A percentile compares a stretch with the other conserved stretches of the same genome.
phyloP scores from a whole-genome alignment of 2,888 invertebrate species.

The Drosophila colorata region DNA sequence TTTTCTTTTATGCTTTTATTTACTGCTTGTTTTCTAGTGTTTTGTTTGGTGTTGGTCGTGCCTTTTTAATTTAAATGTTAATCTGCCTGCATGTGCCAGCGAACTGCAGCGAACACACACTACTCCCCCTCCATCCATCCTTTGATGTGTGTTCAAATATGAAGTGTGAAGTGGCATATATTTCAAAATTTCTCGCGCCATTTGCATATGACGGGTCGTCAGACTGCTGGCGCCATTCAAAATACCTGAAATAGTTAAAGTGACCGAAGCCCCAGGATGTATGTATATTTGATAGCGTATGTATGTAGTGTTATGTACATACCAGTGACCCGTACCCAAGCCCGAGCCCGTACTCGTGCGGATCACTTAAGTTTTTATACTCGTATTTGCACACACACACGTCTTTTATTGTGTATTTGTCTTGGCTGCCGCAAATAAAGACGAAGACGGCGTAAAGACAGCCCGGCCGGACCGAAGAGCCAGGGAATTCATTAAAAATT shows the following conservation, averaged over 20 bases:
- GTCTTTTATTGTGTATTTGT: conserved; percentile 77
- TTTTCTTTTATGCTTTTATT: neutral
- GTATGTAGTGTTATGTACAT: neutral
- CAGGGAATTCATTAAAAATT: conserved; percentile 83
- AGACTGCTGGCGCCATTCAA: conserved; percentile 49
- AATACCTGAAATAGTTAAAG: conserved; percentile 65
- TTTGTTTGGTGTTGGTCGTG: conserved; percentile 33
- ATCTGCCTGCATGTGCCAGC: conserved; percentile 48
- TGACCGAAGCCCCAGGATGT: conserved; percentile 9
- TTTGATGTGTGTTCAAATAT: conserved; percentile 25
- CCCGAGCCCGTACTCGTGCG: conserved; percentile 25
- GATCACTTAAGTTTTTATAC: conserved; percentile 76
- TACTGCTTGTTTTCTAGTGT: conserved; percentile 15
- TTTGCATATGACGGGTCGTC: conserved; percentile 60
- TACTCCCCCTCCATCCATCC: too few species aligned
- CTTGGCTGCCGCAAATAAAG: conserved; percentile 77
- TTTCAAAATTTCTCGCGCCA: conserved; percentile 62
- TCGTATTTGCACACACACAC: conserved; percentile 47
- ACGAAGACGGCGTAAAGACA: conserved; percentile 65
- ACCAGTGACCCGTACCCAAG: conserved; percentile 23
- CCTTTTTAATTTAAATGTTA: conserved; percentile 75
- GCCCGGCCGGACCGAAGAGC: conserved; percentile 35
- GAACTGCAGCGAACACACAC: conserved; percentile 5
- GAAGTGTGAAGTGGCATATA: conserved; percentile 59
- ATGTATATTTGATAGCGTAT: neutral